Conservation (phyloP, 1,140 invertebrate genomes). For the Triops longicaudatus region DNA sequence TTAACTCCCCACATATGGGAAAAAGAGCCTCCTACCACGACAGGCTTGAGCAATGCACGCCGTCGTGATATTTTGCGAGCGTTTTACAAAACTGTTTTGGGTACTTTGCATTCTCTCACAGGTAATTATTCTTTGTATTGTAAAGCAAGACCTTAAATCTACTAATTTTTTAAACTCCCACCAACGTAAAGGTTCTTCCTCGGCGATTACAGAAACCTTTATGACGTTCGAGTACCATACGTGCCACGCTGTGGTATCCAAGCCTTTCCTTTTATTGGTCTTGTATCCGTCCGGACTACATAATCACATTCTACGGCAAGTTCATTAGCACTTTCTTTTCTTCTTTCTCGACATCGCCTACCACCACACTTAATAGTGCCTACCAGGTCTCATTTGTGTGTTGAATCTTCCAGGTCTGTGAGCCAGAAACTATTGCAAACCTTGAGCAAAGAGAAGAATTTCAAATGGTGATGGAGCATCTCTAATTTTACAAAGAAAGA, state of each 20-base stretch:
- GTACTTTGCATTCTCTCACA: constrained; percentile 16
- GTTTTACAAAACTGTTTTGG: constrained; percentile 26
- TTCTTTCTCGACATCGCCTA: background rate
- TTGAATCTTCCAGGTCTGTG: constrained; percentile 21
- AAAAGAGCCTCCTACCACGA: background rate
- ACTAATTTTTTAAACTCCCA: background rate
- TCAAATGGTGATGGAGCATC: constrained; percentile 16
- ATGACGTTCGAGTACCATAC: constrained; percentile 27
- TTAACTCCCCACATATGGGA: constrained; percentile 11
- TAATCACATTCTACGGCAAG: constrained; percentile 27
- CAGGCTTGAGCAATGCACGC: background rate
- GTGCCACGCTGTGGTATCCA: constrained; percentile 25
- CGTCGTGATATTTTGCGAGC: constrained; percentile 21
- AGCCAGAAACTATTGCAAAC: constrained; percentile 19
- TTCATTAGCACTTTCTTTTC: constrained; percentile 2
- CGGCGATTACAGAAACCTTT: constrained; percentile 20
- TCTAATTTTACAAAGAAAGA: background rate
- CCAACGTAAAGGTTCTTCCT: constrained; percentile 5
- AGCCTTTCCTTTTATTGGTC: constrained; percentile 19
- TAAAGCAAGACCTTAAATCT: background rate
- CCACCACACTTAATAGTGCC: background rate
- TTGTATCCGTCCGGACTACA: constrained; percentile 25
- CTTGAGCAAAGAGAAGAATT: constrained; percentile 24
- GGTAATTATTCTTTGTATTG: background rate
- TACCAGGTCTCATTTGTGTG: background rate